phyloP scores from a whole-genome alignment of 2,797 vertebrate genomes.

The Alectoris magna region DNA sequence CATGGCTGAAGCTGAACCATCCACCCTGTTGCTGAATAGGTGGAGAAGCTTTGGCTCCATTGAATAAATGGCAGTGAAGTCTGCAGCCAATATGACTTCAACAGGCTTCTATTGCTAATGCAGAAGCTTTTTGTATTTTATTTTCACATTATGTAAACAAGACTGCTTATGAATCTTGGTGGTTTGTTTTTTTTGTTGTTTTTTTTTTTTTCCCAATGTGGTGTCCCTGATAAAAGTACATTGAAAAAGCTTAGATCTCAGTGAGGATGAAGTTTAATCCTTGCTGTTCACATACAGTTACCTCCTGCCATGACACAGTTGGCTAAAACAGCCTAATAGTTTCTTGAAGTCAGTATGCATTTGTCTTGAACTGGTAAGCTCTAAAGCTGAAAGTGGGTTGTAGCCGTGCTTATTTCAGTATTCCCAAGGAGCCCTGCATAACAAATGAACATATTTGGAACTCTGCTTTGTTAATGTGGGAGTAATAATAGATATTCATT shows the following conservation, averaged over 20 bases:
- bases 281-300: not conserved
- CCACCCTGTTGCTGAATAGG: not conserved
- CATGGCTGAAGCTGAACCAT: not conserved
- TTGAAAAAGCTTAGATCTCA: not conserved
- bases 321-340: not conserved
- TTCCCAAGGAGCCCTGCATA: conserved; percentile 14
- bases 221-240: not conserved
- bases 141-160: not conserved
- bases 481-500: conserved; percentile 46
- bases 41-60: not conserved
- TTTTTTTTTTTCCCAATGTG: not conserved
- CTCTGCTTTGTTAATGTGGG: conserved; percentile 60
- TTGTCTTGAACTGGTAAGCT: conserved; percentile 22
- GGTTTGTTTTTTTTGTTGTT: no score
- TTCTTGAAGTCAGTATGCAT: conserved; percentile 58
- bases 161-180: not conserved
- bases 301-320: not conserved
- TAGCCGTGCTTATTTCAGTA: conserved; percentile 36
- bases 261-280: not conserved
- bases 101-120: not conserved
- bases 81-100: not conserved
- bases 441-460: conserved; percentile 44
- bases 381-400: not conserved
- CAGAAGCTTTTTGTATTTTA: not conserved
- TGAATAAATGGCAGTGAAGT: not conserved